Evolutionary conservation across 2,797 vertebrate species (phyloP).

Genomic region (Danio choprae): DNA sequence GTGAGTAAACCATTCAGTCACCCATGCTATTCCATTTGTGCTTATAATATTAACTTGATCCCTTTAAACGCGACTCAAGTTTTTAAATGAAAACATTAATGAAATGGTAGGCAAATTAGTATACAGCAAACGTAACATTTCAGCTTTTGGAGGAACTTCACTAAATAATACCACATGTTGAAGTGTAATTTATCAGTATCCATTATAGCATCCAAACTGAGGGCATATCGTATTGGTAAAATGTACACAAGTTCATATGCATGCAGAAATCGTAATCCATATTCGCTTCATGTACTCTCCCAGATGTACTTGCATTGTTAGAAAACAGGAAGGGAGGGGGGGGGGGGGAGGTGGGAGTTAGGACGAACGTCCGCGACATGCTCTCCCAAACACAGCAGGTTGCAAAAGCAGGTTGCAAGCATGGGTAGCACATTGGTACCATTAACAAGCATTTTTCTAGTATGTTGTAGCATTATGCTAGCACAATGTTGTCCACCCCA

Average conservation of each 20-base stretch:
- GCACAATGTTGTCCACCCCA: not conserved
- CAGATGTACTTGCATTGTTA: not conserved
- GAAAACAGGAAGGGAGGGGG: too few species aligned
- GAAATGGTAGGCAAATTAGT: not conserved
- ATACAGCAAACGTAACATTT: constrained; percentile 4
- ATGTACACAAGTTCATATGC: not conserved
- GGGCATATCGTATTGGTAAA: constrained; percentile 6
- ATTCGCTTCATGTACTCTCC: not conserved
- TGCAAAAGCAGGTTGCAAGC: too few species aligned
- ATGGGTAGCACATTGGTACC: too few species aligned
- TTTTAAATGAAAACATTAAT: not conserved
- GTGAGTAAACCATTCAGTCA: constrained; percentile 80
- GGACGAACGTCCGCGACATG: too few species aligned
- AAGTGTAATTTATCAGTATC: constrained; percentile 3
- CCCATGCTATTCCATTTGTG: constrained; percentile 19
- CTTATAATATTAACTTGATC: constrained; percentile 21
- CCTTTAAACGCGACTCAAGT: constrained; percentile 12
- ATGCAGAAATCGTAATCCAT: constrained; percentile 7
- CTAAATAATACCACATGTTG: not conserved
- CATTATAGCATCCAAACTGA: not conserved
- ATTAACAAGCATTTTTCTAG: too few species aligned
- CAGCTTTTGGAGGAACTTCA: constrained; percentile 2
- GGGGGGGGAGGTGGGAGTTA: too few species aligned
- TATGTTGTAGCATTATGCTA: too few species aligned
- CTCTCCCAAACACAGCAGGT: too few species aligned